Evolutionary conservation across 2,888 invertebrate species (phyloP).

Genomic region (Cinara cedri): DNA sequence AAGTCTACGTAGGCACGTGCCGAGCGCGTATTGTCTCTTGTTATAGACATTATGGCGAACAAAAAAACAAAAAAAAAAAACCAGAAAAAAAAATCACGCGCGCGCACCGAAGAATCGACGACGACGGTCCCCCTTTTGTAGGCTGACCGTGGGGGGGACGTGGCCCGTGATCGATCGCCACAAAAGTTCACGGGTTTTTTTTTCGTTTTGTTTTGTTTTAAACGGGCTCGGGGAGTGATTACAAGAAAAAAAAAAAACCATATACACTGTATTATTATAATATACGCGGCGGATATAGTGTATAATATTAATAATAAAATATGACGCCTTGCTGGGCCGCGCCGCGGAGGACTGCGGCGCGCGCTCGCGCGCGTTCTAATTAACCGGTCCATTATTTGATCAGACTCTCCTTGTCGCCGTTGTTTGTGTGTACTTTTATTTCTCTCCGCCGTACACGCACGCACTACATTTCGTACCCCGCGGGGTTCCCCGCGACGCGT

Average conservation of each 20-base stretch:
- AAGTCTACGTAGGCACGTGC: too few relatives aligned
- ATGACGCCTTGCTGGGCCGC: constrained; percentile 50
- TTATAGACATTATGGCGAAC: background rate
- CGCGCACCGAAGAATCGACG: background rate
- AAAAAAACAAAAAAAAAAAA: background rate
- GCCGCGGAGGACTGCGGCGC: background rate
- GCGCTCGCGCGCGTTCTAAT: constrained; percentile 53
- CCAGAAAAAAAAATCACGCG: background rate
- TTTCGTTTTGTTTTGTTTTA: background rate
- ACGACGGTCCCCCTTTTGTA: too few relatives aligned
- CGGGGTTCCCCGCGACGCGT: constrained; percentile 10
- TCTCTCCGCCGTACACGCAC: background rate
- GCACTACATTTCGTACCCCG: constrained; percentile 18
- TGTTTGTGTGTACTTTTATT: constrained; percentile 1
- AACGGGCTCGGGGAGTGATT: constrained; percentile 3
- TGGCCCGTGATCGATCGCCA: background rate
- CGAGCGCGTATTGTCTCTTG: background rate
- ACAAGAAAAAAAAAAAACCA: background rate
- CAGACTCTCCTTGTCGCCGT: background rate
- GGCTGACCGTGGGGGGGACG: too few relatives aligned
- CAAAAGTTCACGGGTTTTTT: background rate
- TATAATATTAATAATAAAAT: background rate
- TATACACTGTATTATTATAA: background rate
- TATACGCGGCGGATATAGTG: background rate
- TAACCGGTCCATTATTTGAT: constrained; percentile 53